These are phyloP conservation scores for Odontesthes bonariensis DNA, from an alignment of 2,113 vertebrate species.

Conservation along the genomic window DNA sequence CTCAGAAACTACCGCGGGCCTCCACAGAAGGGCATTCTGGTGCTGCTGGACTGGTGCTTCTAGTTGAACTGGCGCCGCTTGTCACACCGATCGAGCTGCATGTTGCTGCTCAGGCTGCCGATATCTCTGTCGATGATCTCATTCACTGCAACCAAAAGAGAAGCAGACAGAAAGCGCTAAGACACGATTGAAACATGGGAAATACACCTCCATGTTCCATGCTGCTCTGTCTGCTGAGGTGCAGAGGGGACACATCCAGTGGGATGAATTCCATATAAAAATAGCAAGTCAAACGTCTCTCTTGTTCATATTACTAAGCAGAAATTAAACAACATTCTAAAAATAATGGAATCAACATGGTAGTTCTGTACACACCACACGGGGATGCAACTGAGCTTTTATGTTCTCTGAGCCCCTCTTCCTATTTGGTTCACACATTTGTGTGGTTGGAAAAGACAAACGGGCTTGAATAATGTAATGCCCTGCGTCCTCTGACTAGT, in stretches of 20 bases:
- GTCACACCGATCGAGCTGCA: slow-evolving; percentile 28
- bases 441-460: background rate
- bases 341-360: background rate
- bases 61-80: slow-evolving; percentile 42
- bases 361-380: slow-evolving; percentile 1
- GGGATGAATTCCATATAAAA: no score
- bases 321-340: background rate
- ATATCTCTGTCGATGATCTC: slow-evolving; percentile 82
- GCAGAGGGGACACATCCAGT: background rate
- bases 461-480: background rate
- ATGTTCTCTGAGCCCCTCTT: background rate
- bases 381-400: background rate
- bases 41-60: slow-evolving; percentile 34
- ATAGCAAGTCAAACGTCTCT: background rate
- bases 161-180: no score
- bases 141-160: slow-evolving; percentile 69
- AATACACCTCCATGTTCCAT: no score
- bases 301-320: background rate
- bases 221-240: background rate
- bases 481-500: background rate
- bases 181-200: no score
- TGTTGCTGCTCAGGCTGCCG: slow-evolving; percentile 33
- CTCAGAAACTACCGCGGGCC: slow-evolving; percentile 20
- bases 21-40: slow-evolving; percentile 27
- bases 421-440: no score